These are phyloP conservation scores for Presbytis comata DNA, from an alignment of 2,797 vertebrate genomes.

Conservation along the genomic window DNA sequence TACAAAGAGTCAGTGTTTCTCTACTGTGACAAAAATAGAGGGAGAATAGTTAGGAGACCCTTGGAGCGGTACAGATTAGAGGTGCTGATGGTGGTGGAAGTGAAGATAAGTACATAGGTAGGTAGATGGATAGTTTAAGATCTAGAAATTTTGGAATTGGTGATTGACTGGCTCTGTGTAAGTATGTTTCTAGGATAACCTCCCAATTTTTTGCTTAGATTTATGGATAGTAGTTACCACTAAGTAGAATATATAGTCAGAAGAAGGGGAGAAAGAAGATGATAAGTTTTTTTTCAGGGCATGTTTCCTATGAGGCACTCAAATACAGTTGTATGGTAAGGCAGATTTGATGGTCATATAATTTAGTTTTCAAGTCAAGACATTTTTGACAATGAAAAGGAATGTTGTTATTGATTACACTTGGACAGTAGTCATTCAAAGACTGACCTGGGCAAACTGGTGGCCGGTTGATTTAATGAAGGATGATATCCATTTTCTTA, in stretches of 20 bases:
- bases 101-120: no score
- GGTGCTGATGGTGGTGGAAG: not conserved
- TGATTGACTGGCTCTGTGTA: not conserved
- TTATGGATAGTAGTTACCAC: not conserved
- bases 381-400: not conserved
- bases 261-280: not conserved
- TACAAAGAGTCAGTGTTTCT: not conserved
- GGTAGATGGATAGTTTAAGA: not conserved
- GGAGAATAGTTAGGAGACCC: not conserved
- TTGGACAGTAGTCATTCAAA: not conserved
- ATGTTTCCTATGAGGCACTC: not conserved
- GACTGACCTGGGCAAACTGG: not conserved
- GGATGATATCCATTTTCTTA: not conserved
- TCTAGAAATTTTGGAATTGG: not conserved
- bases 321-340: not conserved
- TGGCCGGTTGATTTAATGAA: not conserved
- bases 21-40: not conserved
- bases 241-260: not conserved
- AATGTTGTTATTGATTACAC: not conserved
- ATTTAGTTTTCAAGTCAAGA: not conserved
- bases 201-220: not conserved
- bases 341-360: not conserved
- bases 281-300: not conserved
- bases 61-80: not conserved
- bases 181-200: not conserved